Percentiles rank a stretch among this genome's conserved stretches.
Conservation (phyloP, 2,888 invertebrate species). For the Dermolepida albohirtum region DNA sequence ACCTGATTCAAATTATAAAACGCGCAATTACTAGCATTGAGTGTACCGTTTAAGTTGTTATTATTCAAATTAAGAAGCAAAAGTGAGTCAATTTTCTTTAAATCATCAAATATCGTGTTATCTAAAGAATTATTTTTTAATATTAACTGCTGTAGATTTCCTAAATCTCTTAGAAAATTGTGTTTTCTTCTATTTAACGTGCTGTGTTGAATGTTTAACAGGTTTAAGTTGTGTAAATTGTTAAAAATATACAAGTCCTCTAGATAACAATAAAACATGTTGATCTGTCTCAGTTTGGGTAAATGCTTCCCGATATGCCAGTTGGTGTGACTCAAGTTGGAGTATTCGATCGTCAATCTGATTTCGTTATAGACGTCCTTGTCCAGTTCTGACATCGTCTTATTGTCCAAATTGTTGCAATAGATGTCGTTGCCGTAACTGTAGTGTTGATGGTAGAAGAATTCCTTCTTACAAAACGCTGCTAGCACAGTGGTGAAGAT, state of each 20-base stretch:
- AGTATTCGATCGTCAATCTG: slow-evolving; percentile 56
- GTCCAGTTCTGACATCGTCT: slow-evolving; percentile 53
- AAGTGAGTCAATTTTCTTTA: not conserved
- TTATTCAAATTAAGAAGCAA: slow-evolving; percentile 29
- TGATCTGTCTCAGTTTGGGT: slow-evolving; percentile 54
- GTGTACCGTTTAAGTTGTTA: slow-evolving; percentile 26
- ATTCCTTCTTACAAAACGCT: slow-evolving; percentile 51
- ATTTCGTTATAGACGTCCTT: slow-evolving; percentile 59
- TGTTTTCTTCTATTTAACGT: slow-evolving; percentile 45
- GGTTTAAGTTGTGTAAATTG: slow-evolving; percentile 9
- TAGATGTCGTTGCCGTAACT: slow-evolving; percentile 60
- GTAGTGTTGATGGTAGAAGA: slow-evolving; percentile 58
- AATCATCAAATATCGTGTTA: slow-evolving; percentile 3
- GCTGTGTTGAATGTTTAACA: slow-evolving; percentile 49
- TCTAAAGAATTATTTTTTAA: slow-evolving; percentile 31
- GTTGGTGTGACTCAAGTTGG: slow-evolving; percentile 52
- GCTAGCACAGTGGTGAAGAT: slow-evolving; percentile 19
- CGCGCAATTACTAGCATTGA: slow-evolving; percentile 15
- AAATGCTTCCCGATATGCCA: slow-evolving; percentile 56
- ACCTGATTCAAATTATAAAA: slow-evolving; percentile 29
- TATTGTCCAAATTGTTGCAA: slow-evolving; percentile 53
- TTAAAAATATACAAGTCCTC: slow-evolving; percentile 20
- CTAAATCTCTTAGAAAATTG: slow-evolving; percentile 49
- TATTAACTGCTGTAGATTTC: slow-evolving; percentile 27
- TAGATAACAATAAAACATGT: slow-evolving; percentile 50